Percentiles rank a stretch among this genome's conserved stretches.
These are phyloP conservation scores for Meteorus colon DNA, from an alignment of 2,888 invertebrate species.

Conservation along the genomic window DNA sequence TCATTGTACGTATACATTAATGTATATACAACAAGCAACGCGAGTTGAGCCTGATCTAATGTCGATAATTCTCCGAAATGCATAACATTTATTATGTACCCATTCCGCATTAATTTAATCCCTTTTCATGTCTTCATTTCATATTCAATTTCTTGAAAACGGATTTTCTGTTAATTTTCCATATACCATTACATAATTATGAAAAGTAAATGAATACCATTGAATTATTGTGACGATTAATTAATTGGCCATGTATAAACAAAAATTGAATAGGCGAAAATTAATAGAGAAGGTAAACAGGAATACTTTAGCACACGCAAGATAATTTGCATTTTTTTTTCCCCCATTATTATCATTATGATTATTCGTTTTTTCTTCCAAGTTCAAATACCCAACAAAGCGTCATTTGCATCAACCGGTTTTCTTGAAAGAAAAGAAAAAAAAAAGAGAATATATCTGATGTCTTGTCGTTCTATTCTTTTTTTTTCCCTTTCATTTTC, in stretches of 20 bases:
- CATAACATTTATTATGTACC: too few species aligned
- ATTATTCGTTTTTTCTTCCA: constrained; percentile 16
- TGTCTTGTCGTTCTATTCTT: constrained; percentile 16
- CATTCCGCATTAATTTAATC: not conserved
- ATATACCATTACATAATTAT: not conserved
- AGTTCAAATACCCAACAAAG: constrained; percentile 18
- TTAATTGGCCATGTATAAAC: not conserved
- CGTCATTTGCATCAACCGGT: constrained; percentile 42
- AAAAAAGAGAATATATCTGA: constrained; percentile 19
- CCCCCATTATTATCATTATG: not conserved
- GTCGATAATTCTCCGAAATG: not conserved
- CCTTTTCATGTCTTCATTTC: not conserved
- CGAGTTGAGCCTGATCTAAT: not conserved
- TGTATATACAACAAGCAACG: not conserved
- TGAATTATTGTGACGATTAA: not conserved
- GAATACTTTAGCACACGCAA: constrained; percentile 1
- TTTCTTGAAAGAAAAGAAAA: constrained; percentile 16
- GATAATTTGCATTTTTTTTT: constrained; percentile 8
- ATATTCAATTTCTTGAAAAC: not conserved
- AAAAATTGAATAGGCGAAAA: not conserved
- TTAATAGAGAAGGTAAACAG: not conserved
- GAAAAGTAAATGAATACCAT: not conserved
- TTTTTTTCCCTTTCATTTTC: constrained; percentile 8
- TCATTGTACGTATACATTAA: not conserved
- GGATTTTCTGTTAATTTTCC: too few species aligned